A percentile compares a stretch with the other conserved stretches of the same genome.
phyloP scores from a whole-genome alignment of 2,888 invertebrate genomes.

The Pachydiplax longipennis region DNA sequence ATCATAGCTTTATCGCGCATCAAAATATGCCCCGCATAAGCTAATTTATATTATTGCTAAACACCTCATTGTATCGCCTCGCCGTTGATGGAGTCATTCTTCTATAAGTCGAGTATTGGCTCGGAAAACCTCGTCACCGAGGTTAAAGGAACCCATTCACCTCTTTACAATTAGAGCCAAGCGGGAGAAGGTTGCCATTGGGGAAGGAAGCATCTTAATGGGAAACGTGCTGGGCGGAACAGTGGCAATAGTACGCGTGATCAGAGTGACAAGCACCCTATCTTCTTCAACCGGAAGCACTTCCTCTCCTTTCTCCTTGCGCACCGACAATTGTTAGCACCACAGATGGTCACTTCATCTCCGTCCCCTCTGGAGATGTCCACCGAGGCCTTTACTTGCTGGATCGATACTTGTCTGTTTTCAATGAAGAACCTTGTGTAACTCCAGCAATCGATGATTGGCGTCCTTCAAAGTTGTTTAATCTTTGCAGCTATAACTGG shows the following conservation, averaged over 20 bases:
- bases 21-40: too few relatives aligned
- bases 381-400: background rate
- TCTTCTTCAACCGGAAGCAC: background rate
- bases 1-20: too few relatives aligned
- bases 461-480: background rate
- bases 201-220: background rate
- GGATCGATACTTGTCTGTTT: background rate
- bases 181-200: background rate
- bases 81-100: too few relatives aligned
- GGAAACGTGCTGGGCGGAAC: background rate
- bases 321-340: background rate
- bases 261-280: background rate
- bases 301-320: background rate
- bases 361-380: background rate
- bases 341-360: background rate
- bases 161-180: too few relatives aligned
- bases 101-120: too few relatives aligned
- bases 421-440: background rate
- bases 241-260: background rate
- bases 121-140: too few relatives aligned
- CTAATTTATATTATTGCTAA: too few relatives aligned
- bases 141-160: too few relatives aligned
- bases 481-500: background rate
- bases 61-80: too few relatives aligned
- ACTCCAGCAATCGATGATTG: background rate